Percentiles rank a stretch among this genome's conserved stretches.
phyloP scores from a whole-genome alignment of 2,113 vertebrate genomes.

The Vireo altiloquus region DNA sequence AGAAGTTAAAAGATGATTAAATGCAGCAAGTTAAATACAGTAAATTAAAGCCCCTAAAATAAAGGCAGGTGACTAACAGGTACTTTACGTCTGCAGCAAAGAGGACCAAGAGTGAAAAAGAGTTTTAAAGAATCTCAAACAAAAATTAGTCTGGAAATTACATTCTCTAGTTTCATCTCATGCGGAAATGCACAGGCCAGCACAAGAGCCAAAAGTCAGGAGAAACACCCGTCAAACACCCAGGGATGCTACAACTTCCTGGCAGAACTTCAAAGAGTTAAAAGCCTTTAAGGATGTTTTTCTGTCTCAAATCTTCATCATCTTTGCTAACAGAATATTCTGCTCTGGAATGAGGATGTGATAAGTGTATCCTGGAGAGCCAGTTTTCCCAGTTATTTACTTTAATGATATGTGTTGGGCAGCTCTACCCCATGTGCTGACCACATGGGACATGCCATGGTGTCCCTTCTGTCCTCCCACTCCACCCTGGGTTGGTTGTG shows the following conservation, averaged over 20 bases:
- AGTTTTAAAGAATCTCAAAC: accelerated
- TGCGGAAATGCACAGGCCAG: not conserved
- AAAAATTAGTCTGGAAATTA: not conserved
- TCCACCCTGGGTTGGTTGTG: accelerated
- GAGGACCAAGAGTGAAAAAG: not conserved
- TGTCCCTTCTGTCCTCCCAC: accelerated
- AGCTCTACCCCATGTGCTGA: not conserved
- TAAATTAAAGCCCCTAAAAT: not conserved
- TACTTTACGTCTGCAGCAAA: not conserved
- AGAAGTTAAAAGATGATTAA: not conserved
- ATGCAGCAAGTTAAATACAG: not conserved
- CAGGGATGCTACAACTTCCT: not conserved
- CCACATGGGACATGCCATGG: accelerated
- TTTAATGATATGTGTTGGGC: accelerated
- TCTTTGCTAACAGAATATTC: not conserved
- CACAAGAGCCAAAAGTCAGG: accelerated
- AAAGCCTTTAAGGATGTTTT: not conserved
- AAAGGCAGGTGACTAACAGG: accelerated
- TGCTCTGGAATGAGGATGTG: not conserved
- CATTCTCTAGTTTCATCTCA: not conserved
- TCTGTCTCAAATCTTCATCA: not conserved
- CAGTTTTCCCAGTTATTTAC: not conserved
- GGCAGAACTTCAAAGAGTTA: not conserved
- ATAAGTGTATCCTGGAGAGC: not conserved
- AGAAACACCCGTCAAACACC: not conserved